These are phyloP conservation scores for Diarsia dahlii DNA, from an alignment of 2,888 invertebrate species.

Conservation along the genomic window DNA sequence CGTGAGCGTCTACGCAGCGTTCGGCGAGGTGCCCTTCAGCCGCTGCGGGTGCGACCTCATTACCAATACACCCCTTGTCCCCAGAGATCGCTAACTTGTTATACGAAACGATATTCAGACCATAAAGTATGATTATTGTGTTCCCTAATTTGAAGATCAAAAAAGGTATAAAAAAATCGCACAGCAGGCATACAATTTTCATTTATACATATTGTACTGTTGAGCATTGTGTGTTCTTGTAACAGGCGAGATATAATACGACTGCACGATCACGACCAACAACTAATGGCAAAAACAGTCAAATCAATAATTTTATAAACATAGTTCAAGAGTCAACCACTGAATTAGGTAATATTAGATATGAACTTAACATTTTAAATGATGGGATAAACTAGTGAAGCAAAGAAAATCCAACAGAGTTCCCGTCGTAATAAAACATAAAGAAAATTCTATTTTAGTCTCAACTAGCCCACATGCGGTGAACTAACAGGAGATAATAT, in stretches of 20 bases:
- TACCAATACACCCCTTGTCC: conserved; percentile 25
- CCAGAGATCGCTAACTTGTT: conserved; percentile 26
- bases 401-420: conserved; percentile 5
- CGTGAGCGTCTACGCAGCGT: conserved; percentile 21
- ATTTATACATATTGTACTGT: conserved; percentile 10
- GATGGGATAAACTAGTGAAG: background rate
- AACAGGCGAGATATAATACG: background rate
- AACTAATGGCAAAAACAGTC: background rate
- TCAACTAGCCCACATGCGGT: conserved; percentile 40
- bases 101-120: conserved; percentile 17
- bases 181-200: background rate
- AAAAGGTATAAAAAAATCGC: background rate
- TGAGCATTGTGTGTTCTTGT: conserved; percentile 8
- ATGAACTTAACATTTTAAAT: background rate
- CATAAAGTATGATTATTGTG: conserved; percentile 3
- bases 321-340: background rate
- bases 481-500: conserved; percentile 45
- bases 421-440: conserved; percentile 34
- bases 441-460: conserved; percentile 49
- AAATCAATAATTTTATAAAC: background rate
- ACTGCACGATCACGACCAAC: conserved; percentile 5
- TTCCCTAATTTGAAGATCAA: background rate
- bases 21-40: conserved; percentile 21
- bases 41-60: conserved; percentile 24
- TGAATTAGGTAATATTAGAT: conserved; percentile 1